Base-by-base conservation (phyloP, 2,797 vertebrate genomes). In the Cyclura pinguis region DNA sequence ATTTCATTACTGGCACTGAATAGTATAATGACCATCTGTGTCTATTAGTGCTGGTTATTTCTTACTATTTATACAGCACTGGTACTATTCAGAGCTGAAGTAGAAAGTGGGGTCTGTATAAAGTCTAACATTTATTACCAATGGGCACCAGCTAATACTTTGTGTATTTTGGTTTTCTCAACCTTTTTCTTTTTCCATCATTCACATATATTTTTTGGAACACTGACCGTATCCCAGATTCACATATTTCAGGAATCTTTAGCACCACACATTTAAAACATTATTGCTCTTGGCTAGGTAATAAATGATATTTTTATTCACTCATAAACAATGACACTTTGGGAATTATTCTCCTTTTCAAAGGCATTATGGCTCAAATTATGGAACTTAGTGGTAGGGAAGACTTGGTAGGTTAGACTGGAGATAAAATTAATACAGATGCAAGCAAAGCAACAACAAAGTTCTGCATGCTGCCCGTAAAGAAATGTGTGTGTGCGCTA, bases 241-340 rank as follows among this genome's bases (percentile, higher is more conserved):
- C 80, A 91, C 73, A 84, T 84, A 84, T 82, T 89, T 16, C 84
- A 84, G 95, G 95, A 95, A 96, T 97, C 97, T 97, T 96, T 96
- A 93, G 96, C 96, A 96, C 32, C 93, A 87, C 91, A 93, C 95
- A 94, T 96, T 91, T 85, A 42, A 27, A 84, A 52, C 81, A 62
- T 96, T 96, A 96, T 94, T 94, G 93, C 94, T 87, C 93, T 95
- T 93, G 93, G 85, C 92, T 92, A 93, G 91, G 93, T 93, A 94
- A 90, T 95, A 95, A 95, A 95, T 94, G 88, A 93, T 90, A 87
- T 92, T 96, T 95, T 95, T 94, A 95, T 94, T 95, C 64, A 82
- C 67, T 74, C 87, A 81, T 83, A 83, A 85, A 91, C 86, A 88
- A 91, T 91, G 38, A 57, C 69, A 78, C 73, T 84, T 91, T 24